These are phyloP conservation scores for Metacarcinus magister DNA, from an alignment of 2,888 invertebrate genomes.

Conservation along the genomic window DNA sequence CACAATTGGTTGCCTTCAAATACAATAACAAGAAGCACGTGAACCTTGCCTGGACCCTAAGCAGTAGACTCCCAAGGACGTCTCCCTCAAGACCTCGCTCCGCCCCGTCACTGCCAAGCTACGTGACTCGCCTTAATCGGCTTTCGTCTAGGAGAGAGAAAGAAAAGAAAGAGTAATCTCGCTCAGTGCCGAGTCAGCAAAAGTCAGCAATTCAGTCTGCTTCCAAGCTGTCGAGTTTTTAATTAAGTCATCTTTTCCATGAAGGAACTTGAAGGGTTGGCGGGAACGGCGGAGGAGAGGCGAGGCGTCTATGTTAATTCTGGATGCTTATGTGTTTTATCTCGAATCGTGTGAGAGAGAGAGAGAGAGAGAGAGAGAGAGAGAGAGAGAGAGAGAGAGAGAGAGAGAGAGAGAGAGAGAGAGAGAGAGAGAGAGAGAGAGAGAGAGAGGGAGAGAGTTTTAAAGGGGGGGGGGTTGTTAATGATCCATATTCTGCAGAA, in stretches of 20 bases:
- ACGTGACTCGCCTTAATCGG: conserved; percentile 36
- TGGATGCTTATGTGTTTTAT: not conserved
- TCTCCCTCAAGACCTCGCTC: not conserved
- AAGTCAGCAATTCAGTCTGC: not conserved
- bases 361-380: not conserved
- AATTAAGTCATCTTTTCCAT: not conserved
- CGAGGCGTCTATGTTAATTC: not conserved
- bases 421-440: too few relatives aligned
- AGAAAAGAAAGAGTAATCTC: not conserved
- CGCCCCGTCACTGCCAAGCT: not conserved
- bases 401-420: too few relatives aligned
- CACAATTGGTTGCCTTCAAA: too few relatives aligned
- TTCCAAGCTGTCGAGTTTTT: not conserved
- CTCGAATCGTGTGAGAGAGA: not conserved
- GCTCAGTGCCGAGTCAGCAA: not conserved
- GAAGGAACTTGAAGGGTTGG: not conserved
- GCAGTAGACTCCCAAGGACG: conserved; percentile 6
- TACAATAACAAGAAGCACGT: not conserved
- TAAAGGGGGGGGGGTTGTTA: not conserved
- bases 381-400: too few relatives aligned
- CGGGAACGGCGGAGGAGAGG: not conserved
- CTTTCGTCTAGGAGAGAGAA: not conserved
- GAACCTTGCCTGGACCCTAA: not conserved
- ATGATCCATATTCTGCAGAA: not conserved
- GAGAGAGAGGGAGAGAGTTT: too few relatives aligned